These are phyloP conservation scores for Pterostichus madidus DNA, from an alignment of 2,888 invertebrate genomes.

Conservation along the genomic window DNA sequence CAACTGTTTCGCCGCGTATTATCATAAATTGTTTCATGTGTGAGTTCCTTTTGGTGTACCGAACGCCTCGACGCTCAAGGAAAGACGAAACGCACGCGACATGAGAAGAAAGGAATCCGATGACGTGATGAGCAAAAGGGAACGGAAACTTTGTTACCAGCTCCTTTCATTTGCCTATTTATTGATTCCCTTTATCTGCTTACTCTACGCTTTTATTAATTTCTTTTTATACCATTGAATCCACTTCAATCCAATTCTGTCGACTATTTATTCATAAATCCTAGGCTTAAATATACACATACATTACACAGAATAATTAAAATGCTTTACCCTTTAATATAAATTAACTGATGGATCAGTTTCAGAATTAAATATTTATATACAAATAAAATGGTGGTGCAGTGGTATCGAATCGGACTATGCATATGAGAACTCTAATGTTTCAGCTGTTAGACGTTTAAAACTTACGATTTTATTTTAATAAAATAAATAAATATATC, in stretches of 20 bases:
- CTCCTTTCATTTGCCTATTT: slow-evolving; percentile 57
- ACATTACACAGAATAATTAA: no score
- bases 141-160: slow-evolving; percentile 51
- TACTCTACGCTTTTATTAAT: slow-evolving; percentile 41
- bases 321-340: no score
- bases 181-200: slow-evolving; percentile 42
- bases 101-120: slow-evolving; percentile 49
- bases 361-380: no score
- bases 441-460: no score
- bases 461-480: no score
- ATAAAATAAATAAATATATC: no score
- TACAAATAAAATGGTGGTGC: no score
- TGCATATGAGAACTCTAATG: no score
- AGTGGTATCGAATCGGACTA: no score
- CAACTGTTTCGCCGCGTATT: slow-evolving; percentile 62
- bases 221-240: slow-evolving; percentile 1
- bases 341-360: no score
- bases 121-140: slow-evolving; percentile 61
- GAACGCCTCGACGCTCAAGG: slow-evolving; percentile 9
- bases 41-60: slow-evolving; percentile 59
- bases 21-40: slow-evolving; percentile 65
- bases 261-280: background rate
- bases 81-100: slow-evolving; percentile 16
- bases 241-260: background rate
- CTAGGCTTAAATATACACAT: no score